phyloP scores from a whole-genome alignment of 2,797 vertebrate species.

The Parambassis ranga region DNA sequence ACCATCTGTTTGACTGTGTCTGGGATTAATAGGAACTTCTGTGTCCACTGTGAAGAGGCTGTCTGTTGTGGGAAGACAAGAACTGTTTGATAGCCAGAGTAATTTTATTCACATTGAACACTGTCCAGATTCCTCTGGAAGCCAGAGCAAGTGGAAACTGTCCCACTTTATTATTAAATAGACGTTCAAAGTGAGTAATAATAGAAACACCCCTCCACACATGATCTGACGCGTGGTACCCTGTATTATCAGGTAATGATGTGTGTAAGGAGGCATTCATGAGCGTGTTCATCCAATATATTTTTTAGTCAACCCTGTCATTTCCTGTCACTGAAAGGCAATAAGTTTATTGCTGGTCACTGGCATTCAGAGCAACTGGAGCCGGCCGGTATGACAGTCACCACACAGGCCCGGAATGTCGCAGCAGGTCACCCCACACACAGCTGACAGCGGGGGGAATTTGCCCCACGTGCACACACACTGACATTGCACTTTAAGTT shows the following conservation, averaged over 20 bases:
- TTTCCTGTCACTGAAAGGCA: slow-evolving; percentile 55
- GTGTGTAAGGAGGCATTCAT: not conserved
- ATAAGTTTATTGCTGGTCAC: slow-evolving; percentile 58
- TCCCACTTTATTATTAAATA: slow-evolving; percentile 37
- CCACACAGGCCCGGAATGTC: slow-evolving; percentile 68
- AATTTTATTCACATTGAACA: slow-evolving; percentile 53
- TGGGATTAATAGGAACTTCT: slow-evolving; percentile 37
- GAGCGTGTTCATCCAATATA: not conserved
- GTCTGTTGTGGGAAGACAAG: slow-evolving; percentile 51
- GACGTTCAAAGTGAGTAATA: slow-evolving; percentile 29
- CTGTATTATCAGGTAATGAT: slow-evolving; percentile 31
- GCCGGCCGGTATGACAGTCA: slow-evolving; percentile 57
- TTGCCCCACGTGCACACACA: slow-evolving; percentile 17
- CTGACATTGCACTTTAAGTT: slow-evolving; percentile 17
- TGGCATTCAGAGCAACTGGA: slow-evolving; percentile 72
- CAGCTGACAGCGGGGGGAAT: slow-evolving; percentile 73
- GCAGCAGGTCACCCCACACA: slow-evolving; percentile 70
- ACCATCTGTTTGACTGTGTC: slow-evolving; percentile 19
- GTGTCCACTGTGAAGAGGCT: slow-evolving; percentile 42
- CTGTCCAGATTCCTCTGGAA: slow-evolving; percentile 30
- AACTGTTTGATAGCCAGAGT: slow-evolving; percentile 47
- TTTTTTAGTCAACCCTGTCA: slow-evolving; percentile 26
- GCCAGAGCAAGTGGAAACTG: slow-evolving; percentile 41
- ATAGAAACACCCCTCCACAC: slow-evolving; percentile 8
- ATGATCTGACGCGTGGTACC: not conserved